Base-by-base conservation (phyloP, 2,888 invertebrate species). In the Drosophila mulleri region DNA sequence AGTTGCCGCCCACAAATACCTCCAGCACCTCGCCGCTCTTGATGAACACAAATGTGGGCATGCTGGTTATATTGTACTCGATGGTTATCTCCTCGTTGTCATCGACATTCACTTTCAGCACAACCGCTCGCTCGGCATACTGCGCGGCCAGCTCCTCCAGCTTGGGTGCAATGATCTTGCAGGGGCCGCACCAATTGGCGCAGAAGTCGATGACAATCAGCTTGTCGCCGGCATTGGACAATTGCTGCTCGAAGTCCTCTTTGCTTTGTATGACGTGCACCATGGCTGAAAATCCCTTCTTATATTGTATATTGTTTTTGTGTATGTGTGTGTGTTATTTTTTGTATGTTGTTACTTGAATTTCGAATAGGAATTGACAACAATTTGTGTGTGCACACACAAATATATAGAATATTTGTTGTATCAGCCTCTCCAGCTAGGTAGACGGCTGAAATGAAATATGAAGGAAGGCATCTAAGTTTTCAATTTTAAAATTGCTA, bases 151-250 rank as follows among this genome's bases (percentile, higher is more conserved):
- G 92, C 90, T 96, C 96, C 83, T 96, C 96, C 32, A 97, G 93
- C 82, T 96, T 95, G 29, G 98, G 98, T 1, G 96, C 95, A 90
- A 98, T 98, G 93, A 96, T 94, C 93, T 96, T 97, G 94, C 98
- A 98, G 2, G 98, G 98, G 0, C 97, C 97, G 92, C 98, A 98
- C 98, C 98, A 98, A 59, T 96, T 95, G 54, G 98, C 98, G 93
- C 95, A 97, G 93, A 98, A 98, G 93, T 98, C 98, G 75, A 98
- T 95, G 41, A 98, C 95, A 44, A 98, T 96, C 89, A 98, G 94
- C 91, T 96, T 96, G 32, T 95, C 94, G 14, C 96, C 96, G 18
- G 97, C 97, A 72, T 95, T 95, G 0, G 92, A 84, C 75, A 98
- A 93, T 93, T 95, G 95, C 71, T 92, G 91, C 86, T 95, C 94